Evolutionary conservation across 2,888 invertebrate species (phyloP).

Genomic region (Scrobipalpa costella): DNA sequence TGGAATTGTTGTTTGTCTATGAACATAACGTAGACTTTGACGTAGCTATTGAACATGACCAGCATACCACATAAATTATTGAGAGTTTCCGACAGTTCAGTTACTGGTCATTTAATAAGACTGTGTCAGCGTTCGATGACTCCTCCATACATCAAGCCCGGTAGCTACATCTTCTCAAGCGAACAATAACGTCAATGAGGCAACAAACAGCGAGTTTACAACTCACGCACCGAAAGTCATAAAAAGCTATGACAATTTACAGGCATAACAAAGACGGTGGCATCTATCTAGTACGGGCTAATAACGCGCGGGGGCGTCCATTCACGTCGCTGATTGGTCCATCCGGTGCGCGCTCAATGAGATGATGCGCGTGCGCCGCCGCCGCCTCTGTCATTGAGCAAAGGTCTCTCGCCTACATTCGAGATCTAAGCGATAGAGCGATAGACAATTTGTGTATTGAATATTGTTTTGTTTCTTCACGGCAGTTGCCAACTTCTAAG

Average conservation of each 20-base stretch:
- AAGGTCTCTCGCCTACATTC: constrained; percentile 78
- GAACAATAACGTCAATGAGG: constrained; percentile 65
- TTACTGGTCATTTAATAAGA: background rate
- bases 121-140: background rate
- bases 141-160: constrained; percentile 29
- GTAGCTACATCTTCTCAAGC: constrained; percentile 53
- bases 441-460: background rate
- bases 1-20: background rate
- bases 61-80: background rate
- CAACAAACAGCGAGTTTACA: constrained; percentile 65
- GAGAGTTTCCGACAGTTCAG: background rate
- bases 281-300: constrained; percentile 71
- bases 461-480: constrained; percentile 1
- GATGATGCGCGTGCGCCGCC: constrained; percentile 72
- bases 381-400: constrained; percentile 76
- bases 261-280: constrained; percentile 73
- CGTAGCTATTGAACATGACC: background rate
- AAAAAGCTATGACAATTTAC: constrained; percentile 75
- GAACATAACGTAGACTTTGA: background rate
- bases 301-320: constrained; percentile 78
- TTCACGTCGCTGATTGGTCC: constrained; percentile 80
- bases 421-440: constrained; percentile 48
- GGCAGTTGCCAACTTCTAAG: background rate
- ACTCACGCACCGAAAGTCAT: constrained; percentile 63
- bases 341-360: constrained; percentile 80